These are phyloP conservation scores for Eupsittula cactorum DNA, from an alignment of 2,113 vertebrate species.

Conservation along the genomic window DNA sequence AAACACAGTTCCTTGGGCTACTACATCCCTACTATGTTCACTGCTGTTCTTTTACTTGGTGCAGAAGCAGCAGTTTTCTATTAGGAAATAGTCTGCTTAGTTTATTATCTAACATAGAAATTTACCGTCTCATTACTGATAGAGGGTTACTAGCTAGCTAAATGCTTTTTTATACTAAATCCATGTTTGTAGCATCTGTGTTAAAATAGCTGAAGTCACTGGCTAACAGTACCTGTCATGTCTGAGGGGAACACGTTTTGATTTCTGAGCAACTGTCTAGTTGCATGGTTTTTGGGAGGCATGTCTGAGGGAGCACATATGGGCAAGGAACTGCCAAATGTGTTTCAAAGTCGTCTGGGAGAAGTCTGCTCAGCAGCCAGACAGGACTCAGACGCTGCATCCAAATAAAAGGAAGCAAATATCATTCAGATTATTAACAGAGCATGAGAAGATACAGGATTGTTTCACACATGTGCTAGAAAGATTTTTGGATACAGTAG, in stretches of 20 bases:
- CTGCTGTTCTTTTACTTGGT: background rate
- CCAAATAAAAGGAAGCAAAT: conserved; percentile 45
- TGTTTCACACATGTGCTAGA: background rate
- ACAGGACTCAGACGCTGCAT: conserved; percentile 1
- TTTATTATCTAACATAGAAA: background rate
- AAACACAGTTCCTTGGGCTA: background rate
- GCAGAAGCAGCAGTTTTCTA: background rate
- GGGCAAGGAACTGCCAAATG: conserved; percentile 44
- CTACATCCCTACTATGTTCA: background rate
- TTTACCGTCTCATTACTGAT: background rate
- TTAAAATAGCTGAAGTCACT: conserved; percentile 36
- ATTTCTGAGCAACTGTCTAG: conserved; percentile 47
- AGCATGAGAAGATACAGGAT: background rate
- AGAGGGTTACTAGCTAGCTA: background rate
- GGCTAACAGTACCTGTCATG: conserved; percentile 19
- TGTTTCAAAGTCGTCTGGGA: conserved; percentile 25
- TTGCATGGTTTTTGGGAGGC: conserved; percentile 23
- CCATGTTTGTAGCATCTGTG: background rate
- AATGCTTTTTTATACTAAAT: background rate
- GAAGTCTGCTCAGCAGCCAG: conserved; percentile 43
- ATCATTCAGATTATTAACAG: background rate
- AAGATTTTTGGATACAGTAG: background rate
- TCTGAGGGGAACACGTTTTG: conserved; percentile 25
- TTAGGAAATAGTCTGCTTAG: background rate
- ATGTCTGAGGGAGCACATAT: conserved; percentile 55